Conservation (phyloP, 2,797 vertebrate genomes). For the Benthosema pterotum region DNA sequence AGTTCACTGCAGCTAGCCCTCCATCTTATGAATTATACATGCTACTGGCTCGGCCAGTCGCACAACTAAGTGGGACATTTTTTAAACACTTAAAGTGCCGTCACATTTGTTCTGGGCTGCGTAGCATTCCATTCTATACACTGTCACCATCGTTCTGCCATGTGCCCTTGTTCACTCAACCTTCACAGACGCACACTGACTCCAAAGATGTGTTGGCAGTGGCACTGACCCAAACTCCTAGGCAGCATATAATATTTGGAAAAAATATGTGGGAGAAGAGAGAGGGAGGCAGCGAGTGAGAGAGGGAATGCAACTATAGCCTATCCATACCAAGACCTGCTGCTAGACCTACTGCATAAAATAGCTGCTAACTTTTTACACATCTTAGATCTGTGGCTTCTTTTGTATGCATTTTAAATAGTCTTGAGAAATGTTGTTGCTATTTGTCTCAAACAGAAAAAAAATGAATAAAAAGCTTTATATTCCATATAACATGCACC, state of each 20-base stretch:
- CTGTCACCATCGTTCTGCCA: constrained; percentile 19
- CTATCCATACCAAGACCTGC: no score
- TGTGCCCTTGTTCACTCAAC: constrained; percentile 47
- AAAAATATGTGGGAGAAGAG: no score
- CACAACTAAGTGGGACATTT: constrained; percentile 52
- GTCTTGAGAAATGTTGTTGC: no score
- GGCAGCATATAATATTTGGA: constrained; percentile 11
- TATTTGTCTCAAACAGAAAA: no score
- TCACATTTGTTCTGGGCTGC: constrained; percentile 3
- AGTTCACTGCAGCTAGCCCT: constrained; percentile 12
- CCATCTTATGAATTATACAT: constrained; percentile 46
- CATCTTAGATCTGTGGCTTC: no score
- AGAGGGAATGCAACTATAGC: no score
- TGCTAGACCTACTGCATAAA: no score
- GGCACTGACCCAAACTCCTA: constrained; percentile 33
- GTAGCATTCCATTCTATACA: constrained; percentile 23
- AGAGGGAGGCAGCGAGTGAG: no score
- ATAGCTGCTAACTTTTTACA: no score
- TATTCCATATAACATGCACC: no score
- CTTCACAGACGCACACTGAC: constrained; percentile 39
- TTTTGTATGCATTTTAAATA: no score
- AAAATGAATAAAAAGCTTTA: no score
- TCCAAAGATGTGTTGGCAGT: constrained; percentile 36
- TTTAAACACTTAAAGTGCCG: constrained; percentile 49
- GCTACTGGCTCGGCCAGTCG: constrained; percentile 21